phyloP scores from a whole-genome alignment of 2,888 invertebrate species.

The Temnothorax unifasciatus region DNA sequence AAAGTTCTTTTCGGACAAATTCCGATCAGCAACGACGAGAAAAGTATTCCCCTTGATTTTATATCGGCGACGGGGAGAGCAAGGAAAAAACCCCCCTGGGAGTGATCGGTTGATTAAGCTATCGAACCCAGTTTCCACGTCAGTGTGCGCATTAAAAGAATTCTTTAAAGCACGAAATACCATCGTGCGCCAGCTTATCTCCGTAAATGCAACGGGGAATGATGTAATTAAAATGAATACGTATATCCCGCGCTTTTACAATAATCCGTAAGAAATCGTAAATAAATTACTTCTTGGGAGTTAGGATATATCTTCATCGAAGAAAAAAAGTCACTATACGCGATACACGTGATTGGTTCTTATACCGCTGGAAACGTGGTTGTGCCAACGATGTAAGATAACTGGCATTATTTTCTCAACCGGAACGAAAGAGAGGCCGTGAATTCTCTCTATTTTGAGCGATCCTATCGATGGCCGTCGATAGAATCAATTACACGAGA shows the following conservation, averaged over 20 bases:
- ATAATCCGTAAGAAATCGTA: conserved; percentile 8
- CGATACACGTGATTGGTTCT: background rate
- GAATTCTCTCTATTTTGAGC: conserved; percentile 7
- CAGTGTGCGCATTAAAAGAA: conserved; percentile 36
- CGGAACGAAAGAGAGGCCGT: background rate
- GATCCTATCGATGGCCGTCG: background rate
- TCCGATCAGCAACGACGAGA: conserved; percentile 6
- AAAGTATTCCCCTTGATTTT: conserved; percentile 50
- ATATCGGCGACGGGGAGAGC: conserved; percentile 38
- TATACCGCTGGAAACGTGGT: background rate
- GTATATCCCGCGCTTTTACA: conserved; percentile 3
- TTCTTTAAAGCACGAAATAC: conserved; percentile 35
- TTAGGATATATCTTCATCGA: background rate
- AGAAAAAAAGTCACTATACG: background rate
- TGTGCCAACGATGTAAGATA: background rate
- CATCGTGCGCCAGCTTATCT: background rate
- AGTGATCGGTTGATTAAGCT: conserved; percentile 70
- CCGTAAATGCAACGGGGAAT: conserved; percentile 9
- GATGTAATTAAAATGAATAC: conserved; percentile 37
- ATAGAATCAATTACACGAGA: conserved; percentile 15
- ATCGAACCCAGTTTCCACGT: conserved; percentile 67
- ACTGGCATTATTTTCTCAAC: background rate
- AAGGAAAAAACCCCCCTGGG: conserved; percentile 57
- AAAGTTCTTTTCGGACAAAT: background rate
- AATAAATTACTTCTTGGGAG: conserved; percentile 14